A percentile compares a stretch with the other conserved stretches of the same genome.
phyloP scores from a whole-genome alignment of 2,888 invertebrate species.

The Tryphoninae sp. region DNA sequence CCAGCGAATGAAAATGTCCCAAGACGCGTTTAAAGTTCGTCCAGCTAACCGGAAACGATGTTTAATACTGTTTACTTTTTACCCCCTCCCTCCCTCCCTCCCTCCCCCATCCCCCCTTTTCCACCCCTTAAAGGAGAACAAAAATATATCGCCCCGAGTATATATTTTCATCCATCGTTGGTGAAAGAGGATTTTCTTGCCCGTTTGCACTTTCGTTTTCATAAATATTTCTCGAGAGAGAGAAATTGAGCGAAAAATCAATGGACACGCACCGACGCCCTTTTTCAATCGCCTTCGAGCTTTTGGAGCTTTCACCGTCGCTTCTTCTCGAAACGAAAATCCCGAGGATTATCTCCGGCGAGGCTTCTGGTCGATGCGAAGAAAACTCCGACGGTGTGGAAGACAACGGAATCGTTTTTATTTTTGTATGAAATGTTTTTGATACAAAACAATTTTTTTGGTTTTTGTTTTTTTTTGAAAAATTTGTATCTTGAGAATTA shows the following conservation, averaged over 20 bases:
- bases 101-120: background rate
- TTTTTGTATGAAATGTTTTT: too few species aligned
- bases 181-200: conserved; percentile 47
- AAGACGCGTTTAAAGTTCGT: conserved; percentile 13
- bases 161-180: conserved; percentile 23
- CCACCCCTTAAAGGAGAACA: conserved; percentile 12
- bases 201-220: conserved; percentile 49
- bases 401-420: conserved; percentile 40
- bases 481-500: too few species aligned
- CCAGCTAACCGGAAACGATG: conserved; percentile 59
- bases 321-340: conserved; percentile 54
- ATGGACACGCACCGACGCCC: conserved; percentile 79
- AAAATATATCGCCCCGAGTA: conserved; percentile 32
- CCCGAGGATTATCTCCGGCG: conserved; percentile 65
- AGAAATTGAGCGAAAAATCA: conserved; percentile 81
- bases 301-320: conserved; percentile 25
- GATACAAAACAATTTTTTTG: too few species aligned
- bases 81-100: background rate
- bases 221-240: conserved; percentile 72
- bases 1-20: conserved; percentile 26
- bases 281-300: conserved; percentile 69
- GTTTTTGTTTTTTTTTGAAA: too few species aligned
- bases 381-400: conserved; percentile 47
- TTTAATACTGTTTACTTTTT: conserved; percentile 60
- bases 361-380: conserved; percentile 26